Evolutionary conservation across 1,140 invertebrate species (phyloP), one percentile per base, ranked within the genome.

Genomic region (Lepidurus packardi): DNA sequence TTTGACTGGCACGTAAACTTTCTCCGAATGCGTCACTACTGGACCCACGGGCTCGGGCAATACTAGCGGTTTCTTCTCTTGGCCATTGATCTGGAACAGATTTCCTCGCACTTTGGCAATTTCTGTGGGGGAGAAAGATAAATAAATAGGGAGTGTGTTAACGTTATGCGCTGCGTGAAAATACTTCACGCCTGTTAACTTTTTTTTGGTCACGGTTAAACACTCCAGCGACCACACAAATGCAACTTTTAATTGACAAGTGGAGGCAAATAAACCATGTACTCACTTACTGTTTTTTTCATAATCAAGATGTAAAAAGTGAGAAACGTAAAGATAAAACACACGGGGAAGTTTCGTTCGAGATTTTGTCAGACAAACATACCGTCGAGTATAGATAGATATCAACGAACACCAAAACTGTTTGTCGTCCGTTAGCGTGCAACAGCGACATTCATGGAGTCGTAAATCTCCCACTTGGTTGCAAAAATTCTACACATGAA

Each of bases 1-100:
- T 90, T 98, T 98, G 81, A 98, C 94, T 13, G 98, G 98, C 84
- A 99, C 97, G 88, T 97, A 99, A 83, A 99, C 94, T 91, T 99
- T 99, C 89, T 99, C 98, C 87, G 95, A 95, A 82, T 97, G 90
- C 83, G 94, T 95, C 79, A 94, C 92, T 81, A 94, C 88, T 82
- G 94, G 90, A 73, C 98, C 98, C 80, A 94, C 91, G 73, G 94
- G 89, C 82, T 99, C 97, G 83, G 98, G 98, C 83, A 99, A 88
- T 78, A 93, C 87, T 74, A 98, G 89, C 43, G 96, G 94, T 84
- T 98, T 94, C 84, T 97, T 96, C 86, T 95, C 94, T 43, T 93
- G 92, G 79, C 96, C 95, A 89, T 96, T 97, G 86, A 98, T 96
- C 90, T 99, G 97, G 89, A 99, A 99, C 85, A 99, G 90, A 85